phyloP scores from a whole-genome alignment of 2,113 vertebrate species.

The Ameiurus melas region DNA sequence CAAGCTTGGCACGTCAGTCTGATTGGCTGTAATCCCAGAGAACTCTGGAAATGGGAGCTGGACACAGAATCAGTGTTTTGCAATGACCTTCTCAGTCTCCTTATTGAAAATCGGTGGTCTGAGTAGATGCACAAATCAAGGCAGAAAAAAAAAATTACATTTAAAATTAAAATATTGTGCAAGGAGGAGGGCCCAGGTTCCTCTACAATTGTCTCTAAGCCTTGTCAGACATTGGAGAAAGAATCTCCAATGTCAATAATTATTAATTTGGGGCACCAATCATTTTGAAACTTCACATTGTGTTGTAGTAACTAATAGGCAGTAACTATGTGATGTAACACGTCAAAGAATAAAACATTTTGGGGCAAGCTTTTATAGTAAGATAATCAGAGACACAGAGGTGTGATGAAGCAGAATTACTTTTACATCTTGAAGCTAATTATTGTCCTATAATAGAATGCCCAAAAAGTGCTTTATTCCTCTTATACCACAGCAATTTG shows the following conservation, averaged over 20 bases:
- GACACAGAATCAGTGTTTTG: not conserved
- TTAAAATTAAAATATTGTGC: not conserved
- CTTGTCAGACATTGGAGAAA: not conserved
- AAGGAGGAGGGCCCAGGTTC: not conserved
- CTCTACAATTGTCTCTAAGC: not conserved
- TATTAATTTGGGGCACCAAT: not conserved
- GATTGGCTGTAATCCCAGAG: conserved; percentile 2
- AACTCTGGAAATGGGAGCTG: not conserved
- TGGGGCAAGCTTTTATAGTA: too few relatives aligned
- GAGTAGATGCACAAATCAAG: not conserved
- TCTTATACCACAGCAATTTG: too few relatives aligned
- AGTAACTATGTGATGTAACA: not conserved
- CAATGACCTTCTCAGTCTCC: conserved; percentile 2
- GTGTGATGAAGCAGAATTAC: too few relatives aligned
- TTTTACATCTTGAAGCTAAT: too few relatives aligned
- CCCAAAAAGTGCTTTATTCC: too few relatives aligned
- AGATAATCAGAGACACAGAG: too few relatives aligned
- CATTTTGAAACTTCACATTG: not conserved
- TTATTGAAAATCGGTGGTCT: not conserved
- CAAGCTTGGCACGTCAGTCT: not conserved
- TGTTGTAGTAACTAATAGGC: not conserved
- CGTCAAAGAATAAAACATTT: not conserved
- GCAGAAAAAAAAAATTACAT: not conserved
- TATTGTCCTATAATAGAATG: too few relatives aligned
- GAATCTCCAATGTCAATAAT: not conserved